These are phyloP conservation scores for Mohoua ochrocephala DNA, from an alignment of 2,113 vertebrate genomes.

Conservation along the genomic window DNA sequence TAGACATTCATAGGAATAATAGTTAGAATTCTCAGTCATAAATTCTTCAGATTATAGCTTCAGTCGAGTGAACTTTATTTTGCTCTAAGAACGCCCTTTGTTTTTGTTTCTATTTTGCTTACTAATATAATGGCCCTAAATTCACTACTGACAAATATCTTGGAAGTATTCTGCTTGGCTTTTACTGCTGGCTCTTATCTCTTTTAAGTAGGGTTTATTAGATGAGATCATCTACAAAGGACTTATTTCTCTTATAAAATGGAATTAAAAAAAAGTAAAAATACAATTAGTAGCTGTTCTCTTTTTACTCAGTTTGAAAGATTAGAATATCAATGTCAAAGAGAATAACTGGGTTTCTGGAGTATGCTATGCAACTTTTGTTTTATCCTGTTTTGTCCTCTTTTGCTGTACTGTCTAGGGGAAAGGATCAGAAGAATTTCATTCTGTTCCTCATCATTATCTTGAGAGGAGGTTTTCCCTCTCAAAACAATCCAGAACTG, in stretches of 20 bases:
- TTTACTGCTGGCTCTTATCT: constrained; percentile 21
- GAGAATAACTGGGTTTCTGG: constrained; percentile 5
- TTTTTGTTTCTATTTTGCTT: constrained; percentile 46
- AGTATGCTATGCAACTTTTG: constrained; percentile 47
- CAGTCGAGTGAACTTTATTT: neutral
- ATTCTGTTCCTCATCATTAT: constrained; percentile 21
- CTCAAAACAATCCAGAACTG: constrained; percentile 10
- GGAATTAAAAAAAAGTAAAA: constrained; percentile 50
- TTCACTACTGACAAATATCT: neutral
- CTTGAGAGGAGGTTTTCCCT: constrained; percentile 6
- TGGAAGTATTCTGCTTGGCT: constrained; percentile 30
- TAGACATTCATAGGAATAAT: constrained; percentile 1
- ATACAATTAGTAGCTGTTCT: constrained; percentile 49
- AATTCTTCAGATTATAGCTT: constrained; percentile 17
- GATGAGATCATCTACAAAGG: constrained; percentile 49
- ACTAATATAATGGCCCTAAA: constrained; percentile 13
- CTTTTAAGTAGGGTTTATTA: constrained; percentile 13
- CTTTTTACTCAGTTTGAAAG: constrained; percentile 30
- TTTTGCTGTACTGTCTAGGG: constrained; percentile 19
- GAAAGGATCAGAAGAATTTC: constrained; percentile 29
- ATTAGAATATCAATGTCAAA: constrained; percentile 48
- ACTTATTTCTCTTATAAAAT: constrained; percentile 44
- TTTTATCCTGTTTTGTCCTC: constrained; percentile 41
- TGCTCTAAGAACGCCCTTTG: neutral
- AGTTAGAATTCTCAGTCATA: neutral